These are phyloP conservation scores for Belonocnema kinseyi DNA, from an alignment of 1,140 invertebrate species.

Conservation along the genomic window DNA sequence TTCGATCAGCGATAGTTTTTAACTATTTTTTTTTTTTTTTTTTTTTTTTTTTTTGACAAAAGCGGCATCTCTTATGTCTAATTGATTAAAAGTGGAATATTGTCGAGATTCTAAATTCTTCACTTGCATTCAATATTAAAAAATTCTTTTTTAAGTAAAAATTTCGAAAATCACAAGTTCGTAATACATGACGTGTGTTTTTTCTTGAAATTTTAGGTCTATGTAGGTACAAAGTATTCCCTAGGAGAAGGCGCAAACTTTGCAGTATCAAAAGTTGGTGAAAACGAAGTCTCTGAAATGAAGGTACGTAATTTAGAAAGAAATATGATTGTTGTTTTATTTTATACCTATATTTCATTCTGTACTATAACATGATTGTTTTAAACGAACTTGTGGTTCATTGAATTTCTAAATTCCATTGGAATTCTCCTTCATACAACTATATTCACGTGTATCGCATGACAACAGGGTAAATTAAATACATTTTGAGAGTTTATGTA, in stretches of 20 bases:
- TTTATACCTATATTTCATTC: neutral
- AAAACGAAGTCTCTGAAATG: slow-evolving; percentile 71
- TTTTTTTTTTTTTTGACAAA: no score
- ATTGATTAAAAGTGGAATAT: no score
- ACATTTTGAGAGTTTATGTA: slow-evolving; percentile 24
- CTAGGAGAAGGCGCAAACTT: slow-evolving; percentile 69
- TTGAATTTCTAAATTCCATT: slow-evolving; percentile 26
- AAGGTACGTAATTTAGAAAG: slow-evolving; percentile 64
- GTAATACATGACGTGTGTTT: slow-evolving; percentile 12
- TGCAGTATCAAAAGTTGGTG: slow-evolving; percentile 61
- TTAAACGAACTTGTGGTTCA: slow-evolving; percentile 23
- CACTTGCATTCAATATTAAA: slow-evolving; percentile 3
- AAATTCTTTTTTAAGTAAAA: neutral
- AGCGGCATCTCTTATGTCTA: no score
- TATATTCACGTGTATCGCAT: slow-evolving; percentile 4
- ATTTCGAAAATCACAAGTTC: slow-evolving; percentile 13
- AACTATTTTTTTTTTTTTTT: no score
- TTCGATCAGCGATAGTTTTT: no score
- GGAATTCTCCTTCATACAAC: neutral
- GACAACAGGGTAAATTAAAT: slow-evolving; percentile 15
- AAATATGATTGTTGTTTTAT: neutral
- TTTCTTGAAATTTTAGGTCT: slow-evolving; percentile 62
- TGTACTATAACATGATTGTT: neutral
- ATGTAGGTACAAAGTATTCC: slow-evolving; percentile 72
- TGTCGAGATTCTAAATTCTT: neutral